Percentiles rank a stretch among this genome's conserved stretches.
phyloP scores from a whole-genome alignment of 1,140 invertebrate genomes.

The Drosophila tsacasi region DNA sequence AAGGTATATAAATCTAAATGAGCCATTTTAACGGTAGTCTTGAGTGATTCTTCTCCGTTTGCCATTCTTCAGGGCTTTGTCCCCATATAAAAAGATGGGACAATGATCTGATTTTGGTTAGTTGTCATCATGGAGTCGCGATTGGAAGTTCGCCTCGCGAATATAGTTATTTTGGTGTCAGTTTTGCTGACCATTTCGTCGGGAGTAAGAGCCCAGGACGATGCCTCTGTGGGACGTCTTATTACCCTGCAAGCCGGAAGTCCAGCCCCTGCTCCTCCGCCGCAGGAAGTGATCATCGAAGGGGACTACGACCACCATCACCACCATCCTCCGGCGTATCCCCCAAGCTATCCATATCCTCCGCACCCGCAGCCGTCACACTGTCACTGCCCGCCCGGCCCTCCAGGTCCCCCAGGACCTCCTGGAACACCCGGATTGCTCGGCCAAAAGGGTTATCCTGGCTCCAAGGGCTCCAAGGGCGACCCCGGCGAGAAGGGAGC shows the following conservation, averaged over 20 bases:
- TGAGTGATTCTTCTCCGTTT: slow-evolving; percentile 16
- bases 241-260: slow-evolving; percentile 35
- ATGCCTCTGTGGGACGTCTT: slow-evolving; percentile 15
- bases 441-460: slow-evolving; percentile 52
- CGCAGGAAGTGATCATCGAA: slow-evolving; percentile 43
- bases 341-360: slow-evolving; percentile 40
- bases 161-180: not conserved
- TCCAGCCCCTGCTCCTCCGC: slow-evolving; percentile 29
- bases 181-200: not conserved
- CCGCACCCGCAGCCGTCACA: slow-evolving; percentile 13
- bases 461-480: slow-evolving; percentile 54
- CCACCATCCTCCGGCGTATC: slow-evolving; percentile 20
- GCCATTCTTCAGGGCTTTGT: slow-evolving; percentile 7
- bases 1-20: slow-evolving; percentile 38
- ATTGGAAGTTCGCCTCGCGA: slow-evolving; percentile 13
- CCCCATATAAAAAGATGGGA: slow-evolving; percentile 34
- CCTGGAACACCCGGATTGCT: slow-evolving; percentile 45
- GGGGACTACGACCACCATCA: slow-evolving; percentile 22
- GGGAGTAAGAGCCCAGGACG: slow-evolving; percentile 1
- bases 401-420: slow-evolving; percentile 52
- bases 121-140: slow-evolving; percentile 43
- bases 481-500: slow-evolving; percentile 49
- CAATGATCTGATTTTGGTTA: slow-evolving; percentile 34
- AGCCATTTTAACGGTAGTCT: slow-evolving; percentile 43
- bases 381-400: slow-evolving; percentile 56